Percentiles rank a stretch among this genome's conserved stretches.
phyloP scores from a whole-genome alignment of 2,113 vertebrate genomes.

The Physeter macrocephalus region DNA sequence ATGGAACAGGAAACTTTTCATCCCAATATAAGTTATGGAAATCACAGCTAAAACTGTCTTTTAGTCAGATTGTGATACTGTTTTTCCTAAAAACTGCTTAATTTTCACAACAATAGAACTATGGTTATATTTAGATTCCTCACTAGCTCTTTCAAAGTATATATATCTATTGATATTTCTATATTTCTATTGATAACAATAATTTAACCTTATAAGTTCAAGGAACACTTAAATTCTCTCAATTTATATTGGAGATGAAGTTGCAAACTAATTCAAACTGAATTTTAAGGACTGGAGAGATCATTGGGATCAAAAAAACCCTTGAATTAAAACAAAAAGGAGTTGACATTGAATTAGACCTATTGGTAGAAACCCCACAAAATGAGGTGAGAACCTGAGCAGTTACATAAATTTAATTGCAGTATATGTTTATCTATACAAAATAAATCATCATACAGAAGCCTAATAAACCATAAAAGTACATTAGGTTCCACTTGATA shows the following conservation, averaged over 20 bases:
- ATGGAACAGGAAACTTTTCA: constrained; percentile 15
- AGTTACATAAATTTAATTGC: not conserved
- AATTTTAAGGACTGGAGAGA: constrained; percentile 4
- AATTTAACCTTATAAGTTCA: not conserved
- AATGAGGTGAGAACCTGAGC: not conserved
- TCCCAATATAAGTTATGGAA: constrained; percentile 8
- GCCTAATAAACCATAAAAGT: not conserved
- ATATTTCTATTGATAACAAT: not conserved
- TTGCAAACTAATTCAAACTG: not conserved
- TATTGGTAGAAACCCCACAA: not conserved
- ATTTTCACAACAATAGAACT: constrained; percentile 6
- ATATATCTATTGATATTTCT: not conserved
- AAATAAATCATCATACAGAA: not conserved
- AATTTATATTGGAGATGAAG: not conserved
- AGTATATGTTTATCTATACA: not conserved
- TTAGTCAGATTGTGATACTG: not conserved
- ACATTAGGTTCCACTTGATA: not conserved
- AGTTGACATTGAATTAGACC: not conserved
- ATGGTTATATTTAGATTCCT: not conserved
- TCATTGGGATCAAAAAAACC: not conserved
- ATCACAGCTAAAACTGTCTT: not conserved
- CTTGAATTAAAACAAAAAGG: not conserved
- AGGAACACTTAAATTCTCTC: not conserved
- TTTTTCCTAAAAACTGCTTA: not conserved
- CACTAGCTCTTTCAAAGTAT: not conserved